A percentile compares a stretch with the other conserved stretches of the same genome.
phyloP scores from a whole-genome alignment of 2,888 invertebrate genomes.

The Endotricha flammealis region DNA sequence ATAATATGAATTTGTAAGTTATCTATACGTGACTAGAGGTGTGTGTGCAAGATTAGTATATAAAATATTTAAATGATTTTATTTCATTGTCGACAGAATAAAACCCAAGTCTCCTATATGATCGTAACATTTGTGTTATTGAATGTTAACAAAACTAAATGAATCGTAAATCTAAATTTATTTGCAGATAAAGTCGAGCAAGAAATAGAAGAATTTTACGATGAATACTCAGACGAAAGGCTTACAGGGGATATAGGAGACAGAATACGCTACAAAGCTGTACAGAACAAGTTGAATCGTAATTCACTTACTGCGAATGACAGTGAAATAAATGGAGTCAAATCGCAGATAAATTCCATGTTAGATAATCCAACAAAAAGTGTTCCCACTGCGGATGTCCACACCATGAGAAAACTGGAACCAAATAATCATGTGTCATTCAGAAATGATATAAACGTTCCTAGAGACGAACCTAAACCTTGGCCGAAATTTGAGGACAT shows the following conservation, averaged over 20 bases:
- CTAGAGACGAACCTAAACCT: conserved; percentile 9
- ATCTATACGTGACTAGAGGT: too few species aligned
- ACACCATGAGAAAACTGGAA: conserved; percentile 7
- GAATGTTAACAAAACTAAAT: too few species aligned
- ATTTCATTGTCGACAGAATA: too few species aligned
- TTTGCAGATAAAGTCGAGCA: conserved; percentile 59
- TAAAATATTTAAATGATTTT: too few species aligned
- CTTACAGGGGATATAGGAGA: conserved; percentile 38
- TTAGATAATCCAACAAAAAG: conserved; percentile 20
- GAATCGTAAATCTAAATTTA: too few species aligned
- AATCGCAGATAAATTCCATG: conserved; percentile 21
- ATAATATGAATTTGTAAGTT: too few species aligned
- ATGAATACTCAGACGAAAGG: conserved; percentile 49
- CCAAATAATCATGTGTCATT: conserved; percentile 7
- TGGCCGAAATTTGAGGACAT: conserved; percentile 72
- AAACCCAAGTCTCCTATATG: too few species aligned
- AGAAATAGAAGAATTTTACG: conserved; percentile 58
- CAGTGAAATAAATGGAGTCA: conserved; percentile 23
- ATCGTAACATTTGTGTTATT: background rate
- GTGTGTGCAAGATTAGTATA: too few species aligned
- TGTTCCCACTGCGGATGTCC: conserved; percentile 1
- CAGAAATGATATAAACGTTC: conserved; percentile 10
- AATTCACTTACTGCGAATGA: conserved; percentile 27
- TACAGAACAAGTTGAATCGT: conserved; percentile 30
- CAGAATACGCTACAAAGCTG: conserved; percentile 37